phyloP scores from a whole-genome alignment of 2,888 invertebrate genomes.

The Dryococelus australis region DNA sequence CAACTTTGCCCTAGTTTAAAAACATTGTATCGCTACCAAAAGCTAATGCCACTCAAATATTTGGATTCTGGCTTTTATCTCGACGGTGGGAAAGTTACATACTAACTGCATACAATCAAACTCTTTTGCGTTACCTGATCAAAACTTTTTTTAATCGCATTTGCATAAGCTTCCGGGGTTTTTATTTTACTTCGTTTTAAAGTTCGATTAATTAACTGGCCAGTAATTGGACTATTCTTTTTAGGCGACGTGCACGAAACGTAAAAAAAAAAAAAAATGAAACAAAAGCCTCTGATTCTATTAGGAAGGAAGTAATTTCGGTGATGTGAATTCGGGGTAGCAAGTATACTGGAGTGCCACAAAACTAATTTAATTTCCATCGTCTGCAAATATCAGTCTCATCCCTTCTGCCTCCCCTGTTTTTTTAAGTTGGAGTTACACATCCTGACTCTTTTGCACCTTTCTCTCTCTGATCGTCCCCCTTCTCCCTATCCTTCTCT shows the following conservation, averaged over 20 bases:
- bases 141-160: neutral
- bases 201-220: neutral
- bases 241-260: neutral
- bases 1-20: neutral
- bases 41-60: neutral
- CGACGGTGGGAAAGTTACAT: neutral
- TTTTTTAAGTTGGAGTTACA: neutral
- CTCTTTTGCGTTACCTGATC: neutral
- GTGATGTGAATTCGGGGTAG: neutral
- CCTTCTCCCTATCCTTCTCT: neutral
- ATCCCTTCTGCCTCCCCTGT: neutral
- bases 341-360: neutral
- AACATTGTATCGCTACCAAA: neutral
- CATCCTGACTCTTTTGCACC: neutral
- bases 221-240: neutral
- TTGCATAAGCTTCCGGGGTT: neutral
- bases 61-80: neutral
- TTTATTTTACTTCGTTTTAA: neutral
- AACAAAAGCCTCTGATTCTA: neutral
- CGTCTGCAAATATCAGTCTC: neutral
- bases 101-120: neutral
- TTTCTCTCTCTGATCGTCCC: neutral
- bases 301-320: neutral
- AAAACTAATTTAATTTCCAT: slow-evolving; percentile 16
- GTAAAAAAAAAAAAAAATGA: neutral